phyloP scores from a whole-genome alignment of 2,113 vertebrate genomes.

The Myotis davidii region DNA sequence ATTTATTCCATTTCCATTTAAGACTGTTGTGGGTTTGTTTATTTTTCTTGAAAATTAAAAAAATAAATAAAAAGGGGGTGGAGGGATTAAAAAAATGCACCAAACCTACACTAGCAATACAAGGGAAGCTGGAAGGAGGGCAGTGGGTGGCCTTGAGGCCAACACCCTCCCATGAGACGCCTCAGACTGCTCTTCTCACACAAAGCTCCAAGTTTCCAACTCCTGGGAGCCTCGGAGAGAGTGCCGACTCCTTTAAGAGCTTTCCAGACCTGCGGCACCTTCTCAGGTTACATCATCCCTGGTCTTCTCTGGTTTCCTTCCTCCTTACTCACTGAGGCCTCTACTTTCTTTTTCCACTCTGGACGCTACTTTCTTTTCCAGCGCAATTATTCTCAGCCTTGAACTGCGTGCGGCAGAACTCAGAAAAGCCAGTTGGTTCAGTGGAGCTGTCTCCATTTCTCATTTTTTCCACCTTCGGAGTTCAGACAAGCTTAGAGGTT shows the following conservation, averaged over 20 bases:
- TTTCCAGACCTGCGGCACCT: not conserved
- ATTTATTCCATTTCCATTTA: not conserved
- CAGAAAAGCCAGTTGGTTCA: not conserved
- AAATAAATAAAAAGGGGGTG: not conserved
- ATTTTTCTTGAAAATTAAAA: conserved; percentile 1
- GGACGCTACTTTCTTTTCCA: conserved; percentile 32
- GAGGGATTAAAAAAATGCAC: not conserved
- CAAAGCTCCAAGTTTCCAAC: not conserved
- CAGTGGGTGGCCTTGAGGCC: not conserved
- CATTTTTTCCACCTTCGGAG: not conserved
- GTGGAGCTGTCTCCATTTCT: not conserved
- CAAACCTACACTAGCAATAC: not conserved
- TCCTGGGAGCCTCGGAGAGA: not conserved
- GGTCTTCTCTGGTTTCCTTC: conserved; percentile 50
- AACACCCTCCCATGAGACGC: not conserved
- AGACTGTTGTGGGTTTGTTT: not conserved
- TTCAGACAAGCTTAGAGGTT: not conserved
- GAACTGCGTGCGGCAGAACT: not conserved
- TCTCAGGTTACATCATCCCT: conserved; percentile 45
- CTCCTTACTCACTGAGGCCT: conserved; percentile 24
- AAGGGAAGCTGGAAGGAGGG: not conserved
- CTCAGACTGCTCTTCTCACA: not conserved
- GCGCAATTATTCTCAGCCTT: conserved; percentile 30
- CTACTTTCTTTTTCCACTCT: conserved; percentile 30
- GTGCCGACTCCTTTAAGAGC: not conserved